Base-by-base conservation (phyloP, 2,888 invertebrate species). In the Melinopterus prodromus region DNA sequence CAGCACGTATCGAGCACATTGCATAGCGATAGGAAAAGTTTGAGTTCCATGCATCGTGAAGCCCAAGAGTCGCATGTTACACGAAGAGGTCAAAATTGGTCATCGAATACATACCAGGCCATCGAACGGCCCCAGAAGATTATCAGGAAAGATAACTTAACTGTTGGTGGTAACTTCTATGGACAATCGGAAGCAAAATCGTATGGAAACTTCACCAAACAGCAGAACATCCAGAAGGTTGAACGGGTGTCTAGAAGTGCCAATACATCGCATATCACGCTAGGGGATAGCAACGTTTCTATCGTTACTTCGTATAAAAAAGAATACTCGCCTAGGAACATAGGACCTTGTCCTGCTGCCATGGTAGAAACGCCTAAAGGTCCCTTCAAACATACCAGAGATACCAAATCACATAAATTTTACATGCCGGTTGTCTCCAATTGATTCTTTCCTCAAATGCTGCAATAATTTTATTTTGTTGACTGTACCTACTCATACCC, bases 391-490 rank as follows among this genome's bases (percentile, higher is more conserved):
- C 96, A 96, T 86, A 96, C 96, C 36, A 92, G 96, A 82, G 95
- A 97, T 88, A 95, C 96, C 12, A 94, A 94, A 84, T 94, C 95
- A 86, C 96, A 97, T 89, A 96, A 95, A 88, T 96, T 96, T 88
- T 97, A 96, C 88, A 92, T 95, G 87, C 92, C 94, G 2, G 92
- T 93, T 87, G 91, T 92, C 81, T 91, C 91, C 70, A 91, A 89
- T 83, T 89, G 81, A 82, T 53, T 53, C 12, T 53, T 53, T 53
- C 53, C 53, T 53, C 1, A 53, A 53, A 7, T 53, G 53, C 5
- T 53, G 53, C 53, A 53, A 53, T 53, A 53, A 53, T 53, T 53
- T 53, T 53, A 53, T 53, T 53, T 53, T 53, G 53, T 53, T 53
- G 53, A 53, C 53, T 53, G 53, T 53, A 53, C 5, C 12, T 53